Evolutionary conservation across 1,140 invertebrate species (phyloP).

Genomic region (Gonioctena quinquepunctata): DNA sequence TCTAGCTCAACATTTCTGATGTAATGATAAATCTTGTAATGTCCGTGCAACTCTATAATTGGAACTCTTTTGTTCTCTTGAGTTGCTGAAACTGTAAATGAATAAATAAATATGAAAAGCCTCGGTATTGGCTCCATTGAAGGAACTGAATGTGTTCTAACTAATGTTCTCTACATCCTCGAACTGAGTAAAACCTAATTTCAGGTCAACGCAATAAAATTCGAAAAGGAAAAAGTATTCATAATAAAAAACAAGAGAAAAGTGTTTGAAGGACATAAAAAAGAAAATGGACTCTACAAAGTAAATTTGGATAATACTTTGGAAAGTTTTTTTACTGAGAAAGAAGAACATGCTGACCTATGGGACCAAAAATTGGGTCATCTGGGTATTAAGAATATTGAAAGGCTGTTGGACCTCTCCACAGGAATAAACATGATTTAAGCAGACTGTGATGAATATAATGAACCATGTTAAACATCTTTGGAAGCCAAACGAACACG

Average conservation of each 20-base stretch:
- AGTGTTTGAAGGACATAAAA: not conserved
- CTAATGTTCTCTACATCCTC: too few relatives aligned
- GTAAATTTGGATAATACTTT: not conserved
- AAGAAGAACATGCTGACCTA: not conserved
- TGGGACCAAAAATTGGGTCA: constrained; percentile 17
- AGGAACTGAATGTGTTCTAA: too few relatives aligned
- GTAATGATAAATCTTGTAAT: too few relatives aligned
- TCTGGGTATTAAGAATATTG: constrained; percentile 5
- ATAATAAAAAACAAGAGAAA: not conserved
- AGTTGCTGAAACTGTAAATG: too few relatives aligned
- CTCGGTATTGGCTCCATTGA: too few relatives aligned
- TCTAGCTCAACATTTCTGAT: too few relatives aligned
- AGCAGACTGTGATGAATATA: not conserved
- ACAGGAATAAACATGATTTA: not conserved
- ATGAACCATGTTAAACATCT: constrained; percentile 34
- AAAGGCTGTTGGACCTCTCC: not conserved
- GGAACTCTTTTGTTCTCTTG: too few relatives aligned
- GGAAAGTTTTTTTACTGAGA: not conserved
- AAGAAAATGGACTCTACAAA: not conserved
- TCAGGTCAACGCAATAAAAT: not conserved
- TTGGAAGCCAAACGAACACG: constrained; percentile 34
- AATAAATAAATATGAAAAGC: too few relatives aligned
- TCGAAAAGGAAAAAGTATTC: not conserved
- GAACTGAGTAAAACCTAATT: too few relatives aligned
- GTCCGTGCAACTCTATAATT: too few relatives aligned